Evolutionary conservation across 2,888 invertebrate genomes (phyloP).

Genomic region (Fragum sueziense): DNA sequence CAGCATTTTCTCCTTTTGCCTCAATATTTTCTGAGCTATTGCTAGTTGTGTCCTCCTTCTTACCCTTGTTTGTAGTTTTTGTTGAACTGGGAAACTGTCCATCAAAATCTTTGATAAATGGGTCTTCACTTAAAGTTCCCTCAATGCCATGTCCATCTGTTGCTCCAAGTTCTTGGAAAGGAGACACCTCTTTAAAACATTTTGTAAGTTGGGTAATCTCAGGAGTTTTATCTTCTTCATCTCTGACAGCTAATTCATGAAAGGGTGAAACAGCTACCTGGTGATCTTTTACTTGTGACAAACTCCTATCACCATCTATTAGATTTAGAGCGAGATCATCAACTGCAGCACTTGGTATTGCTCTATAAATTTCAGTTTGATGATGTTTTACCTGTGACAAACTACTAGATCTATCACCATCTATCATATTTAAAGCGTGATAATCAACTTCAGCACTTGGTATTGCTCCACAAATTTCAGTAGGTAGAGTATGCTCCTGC

Average conservation of each 20-base stretch:
- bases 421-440: background rate
- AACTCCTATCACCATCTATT: background rate
- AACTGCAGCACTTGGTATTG: background rate
- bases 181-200: slow-evolving; percentile 41
- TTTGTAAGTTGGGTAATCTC: slow-evolving; percentile 31
- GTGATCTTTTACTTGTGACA: background rate
- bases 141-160: background rate
- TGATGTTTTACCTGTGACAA: background rate
- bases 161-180: slow-evolving; percentile 41
- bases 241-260: background rate
- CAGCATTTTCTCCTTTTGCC: too few species aligned
- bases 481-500: background rate
- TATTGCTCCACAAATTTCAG: too few species aligned
- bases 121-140: background rate
- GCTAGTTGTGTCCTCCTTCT: background rate
- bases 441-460: background rate
- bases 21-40: too few species aligned
- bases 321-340: background rate
- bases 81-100: background rate
- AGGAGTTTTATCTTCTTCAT: slow-evolving; percentile 22
- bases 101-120: background rate
- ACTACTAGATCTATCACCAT: background rate
- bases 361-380: too few species aligned
- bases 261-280: background rate
- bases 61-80: background rate